Base-by-base conservation (phyloP, 2,888 invertebrate species). In the Drosophila paranaensis region DNA sequence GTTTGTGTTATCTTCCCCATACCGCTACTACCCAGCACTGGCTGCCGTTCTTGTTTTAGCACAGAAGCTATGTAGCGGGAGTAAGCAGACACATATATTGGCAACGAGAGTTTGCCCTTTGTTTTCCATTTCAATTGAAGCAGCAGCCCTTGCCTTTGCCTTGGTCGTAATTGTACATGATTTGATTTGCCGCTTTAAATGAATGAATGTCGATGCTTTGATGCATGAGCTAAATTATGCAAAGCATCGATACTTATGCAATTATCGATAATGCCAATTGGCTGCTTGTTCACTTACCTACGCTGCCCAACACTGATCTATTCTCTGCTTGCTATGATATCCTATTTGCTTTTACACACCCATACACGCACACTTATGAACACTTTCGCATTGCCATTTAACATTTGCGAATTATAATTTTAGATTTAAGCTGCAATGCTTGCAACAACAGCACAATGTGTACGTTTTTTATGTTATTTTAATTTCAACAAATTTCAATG, bases 1-100 rank as follows among this genome's bases (percentile, higher is more conserved):
- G 78, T 77, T 63, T 77, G 61, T 45, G 61, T 45, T 68, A 51
- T 71, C 45, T n/a, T n/a, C 51, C 43, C 51, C 50, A 73, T 25
- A 62, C 39, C 30, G n/a, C 63, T 33, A 14, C 63, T 33, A 14
- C 39, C 33, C 43, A 27, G 40, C 25, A 55, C 20, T 55, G 48
- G 39, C 30, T 40, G 25, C 11, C 20, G 33, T 61, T 55, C 60
- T 11, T 50, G 50, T 6, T 61, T 51, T 60, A 45, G 51, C 40
- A 35, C 62, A 62, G 56, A 46, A 60, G 45, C 53, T 60, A 46
- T 9, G 16, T 9, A 10, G 14, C 45, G 30, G 71, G 67, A 54
- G 46, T 54, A 27, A 37, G 45, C 43, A 54, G 43, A 58, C 39
- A 61, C 35, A 64, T 43, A 61, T 39, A 64, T 56, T 50, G 56